Evolutionary conservation across 2,888 invertebrate genomes (phyloP).

Genomic region (Cotesia congregata): DNA sequence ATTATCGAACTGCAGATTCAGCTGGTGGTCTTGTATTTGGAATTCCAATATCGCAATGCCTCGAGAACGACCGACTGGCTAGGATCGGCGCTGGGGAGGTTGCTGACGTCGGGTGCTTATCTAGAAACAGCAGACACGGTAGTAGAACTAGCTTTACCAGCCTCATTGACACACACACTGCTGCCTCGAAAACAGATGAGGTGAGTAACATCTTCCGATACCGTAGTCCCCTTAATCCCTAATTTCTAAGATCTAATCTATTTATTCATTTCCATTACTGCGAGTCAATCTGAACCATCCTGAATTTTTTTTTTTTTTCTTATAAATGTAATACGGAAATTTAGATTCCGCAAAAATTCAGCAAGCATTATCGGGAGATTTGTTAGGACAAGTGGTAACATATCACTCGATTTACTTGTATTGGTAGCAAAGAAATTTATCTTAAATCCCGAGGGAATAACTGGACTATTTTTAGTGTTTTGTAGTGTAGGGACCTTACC

Average conservation of each 20-base stretch:
- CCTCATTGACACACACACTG: conserved; percentile 73
- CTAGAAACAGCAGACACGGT: conserved; percentile 73
- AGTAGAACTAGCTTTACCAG: conserved; percentile 84
- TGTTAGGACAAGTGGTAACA: too few relatives aligned
- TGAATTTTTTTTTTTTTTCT: too few relatives aligned
- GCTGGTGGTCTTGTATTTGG: conserved; percentile 84
- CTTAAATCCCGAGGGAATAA: too few relatives aligned
- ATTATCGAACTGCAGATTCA: conserved; percentile 43
- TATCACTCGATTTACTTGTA: too few relatives aligned
- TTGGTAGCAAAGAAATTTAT: too few relatives aligned
- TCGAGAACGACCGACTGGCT: conserved; percentile 81
- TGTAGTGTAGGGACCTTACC: neutral
- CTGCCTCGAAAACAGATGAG: conserved; percentile 72
- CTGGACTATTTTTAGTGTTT: neutral
- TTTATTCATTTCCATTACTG: neutral
- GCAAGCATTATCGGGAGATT: too few relatives aligned
- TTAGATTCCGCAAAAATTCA: too few relatives aligned
- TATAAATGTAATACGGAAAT: too few relatives aligned
- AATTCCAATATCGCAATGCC: conserved; percentile 85
- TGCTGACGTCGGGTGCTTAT: conserved; percentile 62
- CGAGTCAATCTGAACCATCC: too few relatives aligned
- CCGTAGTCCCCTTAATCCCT: neutral
- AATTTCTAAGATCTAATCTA: neutral
- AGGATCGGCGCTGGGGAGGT: conserved; percentile 68
- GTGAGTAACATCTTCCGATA: conserved; percentile 70